Evolutionary conservation across 2,797 vertebrate genomes (phyloP), one percentile per base, ranked within the genome.

Genomic region (Dendrocincla tyrannina): DNA sequence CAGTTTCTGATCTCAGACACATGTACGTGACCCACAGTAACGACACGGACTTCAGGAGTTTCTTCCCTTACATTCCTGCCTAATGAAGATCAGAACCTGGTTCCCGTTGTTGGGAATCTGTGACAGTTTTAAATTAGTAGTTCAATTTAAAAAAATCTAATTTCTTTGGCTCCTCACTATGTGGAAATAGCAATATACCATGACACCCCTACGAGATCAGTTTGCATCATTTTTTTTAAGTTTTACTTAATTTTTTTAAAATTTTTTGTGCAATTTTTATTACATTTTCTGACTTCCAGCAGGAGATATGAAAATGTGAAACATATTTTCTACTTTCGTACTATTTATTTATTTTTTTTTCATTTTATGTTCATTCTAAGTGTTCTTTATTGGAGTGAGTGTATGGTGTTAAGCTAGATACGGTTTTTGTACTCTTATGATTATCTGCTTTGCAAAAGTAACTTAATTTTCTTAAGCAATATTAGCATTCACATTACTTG

Each of bases 401-500:
- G 98, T 97, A 98, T 98, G 98, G 98, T 98, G 97, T 98, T 98
- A 98, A 98, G 98, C 98, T 98, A 98, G 97, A 98, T 98, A 98
- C 95, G 95, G 97, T 97, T 96, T 98, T 97, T 96, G 94, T 98
- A 97, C 95, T 97, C 97, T 98, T 98, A 98, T 99, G 98, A 99
- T 99, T 99, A 99, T 99, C 98, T 98, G 98, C 98, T 99, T 98
- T 98, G 99, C 98, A 98, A 99, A 98, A 98, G 97, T 98, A 99
- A 99, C 98, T 98, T 98, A 98, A 98, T 98, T 99, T 98, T 98
- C 97, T 98, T 98, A 99, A 99, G 98, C 98, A 98, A 97, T 98
- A 98, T 98, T 98, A 99, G 99, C 99, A 99, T 99, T 99, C 99
- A 98, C 98, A 98, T 99, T 99, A 99, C 98, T 99, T 99, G 99